Conservation (phyloP, 2,888 invertebrate genomes). For the Campoplex nolae region DNA sequence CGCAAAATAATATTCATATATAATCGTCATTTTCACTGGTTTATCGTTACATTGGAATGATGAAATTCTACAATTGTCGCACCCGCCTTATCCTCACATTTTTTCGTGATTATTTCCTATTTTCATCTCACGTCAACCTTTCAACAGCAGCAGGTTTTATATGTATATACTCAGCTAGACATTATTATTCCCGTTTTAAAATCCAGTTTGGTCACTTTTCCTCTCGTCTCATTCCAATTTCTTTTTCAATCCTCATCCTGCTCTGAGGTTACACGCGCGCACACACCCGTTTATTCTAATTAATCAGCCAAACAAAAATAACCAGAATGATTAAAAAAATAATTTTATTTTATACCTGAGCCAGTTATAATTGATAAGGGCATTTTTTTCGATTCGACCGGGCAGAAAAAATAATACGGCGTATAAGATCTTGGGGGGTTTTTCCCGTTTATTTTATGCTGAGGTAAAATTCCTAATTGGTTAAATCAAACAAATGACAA, state of each 20-base stretch:
- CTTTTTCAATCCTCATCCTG: conserved; percentile 29
- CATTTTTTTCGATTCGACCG: neutral
- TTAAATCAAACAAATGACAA: neutral
- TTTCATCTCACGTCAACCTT: conserved; percentile 29
- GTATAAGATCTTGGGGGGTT: neutral
- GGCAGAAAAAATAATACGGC: neutral
- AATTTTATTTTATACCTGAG: neutral
- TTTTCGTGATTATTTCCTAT: conserved; percentile 9
- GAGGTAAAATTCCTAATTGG: neutral
- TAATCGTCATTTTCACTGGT: neutral
- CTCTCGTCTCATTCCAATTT: conserved; percentile 57
- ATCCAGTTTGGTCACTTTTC: conserved; percentile 63
- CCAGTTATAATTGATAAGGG: neutral
- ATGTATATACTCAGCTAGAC: neutral
- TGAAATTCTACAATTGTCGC: conserved; percentile 23
- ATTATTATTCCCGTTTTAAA: conserved; percentile 55
- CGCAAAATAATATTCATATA: neutral
- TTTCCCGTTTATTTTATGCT: neutral
- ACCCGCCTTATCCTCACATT: conserved; percentile 20
- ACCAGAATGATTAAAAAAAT: neutral
- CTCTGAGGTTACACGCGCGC: neutral
- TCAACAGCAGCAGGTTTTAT: conserved; percentile 32
- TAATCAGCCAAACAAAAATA: conserved; percentile 10
- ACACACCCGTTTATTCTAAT: conserved; percentile 18
- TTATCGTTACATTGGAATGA: conserved; percentile 11